Base-by-base conservation (phyloP, 2,888 invertebrate genomes). In the Apamea crenata region DNA sequence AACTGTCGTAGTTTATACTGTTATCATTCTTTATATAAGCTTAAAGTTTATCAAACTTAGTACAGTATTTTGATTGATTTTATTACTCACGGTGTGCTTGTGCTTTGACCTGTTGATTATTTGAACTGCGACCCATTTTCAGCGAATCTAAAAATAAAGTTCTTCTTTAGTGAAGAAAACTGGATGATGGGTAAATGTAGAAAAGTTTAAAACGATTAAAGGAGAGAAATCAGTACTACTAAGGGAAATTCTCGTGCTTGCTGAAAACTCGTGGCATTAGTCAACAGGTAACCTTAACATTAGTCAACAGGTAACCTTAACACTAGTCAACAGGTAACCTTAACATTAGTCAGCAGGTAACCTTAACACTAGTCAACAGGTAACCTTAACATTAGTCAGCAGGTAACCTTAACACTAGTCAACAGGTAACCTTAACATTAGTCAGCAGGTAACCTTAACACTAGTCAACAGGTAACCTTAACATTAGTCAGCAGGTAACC, bases 41-140 rank as follows among this genome's bases (percentile, higher is more conserved):
- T 21, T 66, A n/a, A 10, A 25, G 4, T 14, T 59, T n/a, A n/a
- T 59, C 8, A 25, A 66, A 25, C 25, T 14, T 3, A 25, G 44
- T 68, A 32, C 10, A 25, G 5, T 70, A 66, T 18, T 53, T 5
- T 25, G 5, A 56, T 47, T 2, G 25, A 10, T 36, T 40, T 32
- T 25, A 16, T 32, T 53, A 81, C 83, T 78, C 44, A 81, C 83
- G 14, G 81, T 84, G 50, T 70, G n/a, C n/a, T 8, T n/a, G 59
- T 59, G 59, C 50, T 66, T 44, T 74, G 65, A 69, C 44, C 67
- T 66, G 40, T 84, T 81, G 25, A 21, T 59, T 59, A 18, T 59
- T 40, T 36, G 44, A 36, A 36, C 7, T 61, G 18, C 18, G 29
- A 59, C 47, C 53, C 21, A 6, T 36, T 82, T 56, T 56, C 77